Base-by-base conservation (phyloP, 2,797 vertebrate species). In the Macrochelys suwanniensis region DNA sequence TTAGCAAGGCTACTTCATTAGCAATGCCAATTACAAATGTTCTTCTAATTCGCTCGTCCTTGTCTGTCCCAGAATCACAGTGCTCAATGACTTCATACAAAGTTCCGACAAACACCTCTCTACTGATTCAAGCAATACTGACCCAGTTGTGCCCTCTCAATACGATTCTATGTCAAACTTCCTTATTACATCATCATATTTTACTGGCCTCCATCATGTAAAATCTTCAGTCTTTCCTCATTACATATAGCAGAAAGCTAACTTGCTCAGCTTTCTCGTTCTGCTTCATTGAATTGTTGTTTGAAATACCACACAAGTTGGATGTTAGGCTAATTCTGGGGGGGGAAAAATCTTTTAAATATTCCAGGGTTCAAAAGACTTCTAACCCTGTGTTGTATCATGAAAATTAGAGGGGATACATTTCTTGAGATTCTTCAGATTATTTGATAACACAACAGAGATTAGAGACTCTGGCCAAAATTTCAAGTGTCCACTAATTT, bases 181-280 rank as follows among this genome's bases (percentile, higher is more conserved):
- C 77, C 85, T 85, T 16, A 5, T 78, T 92, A 51, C 25, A 68
- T 77, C 33, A 80, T 42, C 1, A 1, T 80, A 47, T 17, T 51
- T 95, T 25, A 87, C 54, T 45, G 84, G 10, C n/a, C 89, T 87
- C 15, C 49, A 5, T 28, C 11, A 47, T 37, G 7, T 33, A 88
- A 54, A 2, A 17, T 3, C 92, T 50, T 78, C 57, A 77, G 10
- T 82, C 31, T 61, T 68, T 91, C 50, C 4, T 42, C 2, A 0
- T 26, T n/a, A 11, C 49, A 37, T 4, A 57, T 6, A 91, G 13
- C 23, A 79, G 6, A 77, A 26, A 89, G 11, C 0, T 0, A 0
- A 3, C 65, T 47, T n/a, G 84, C 3, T 50, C 5, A 2, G 17
- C 82, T 85, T 33, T 51, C 42, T 82, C 56, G 17, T 13, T 80